Conservation (phyloP, 1,140 invertebrate species). For the Scaptomyza pallida region DNA sequence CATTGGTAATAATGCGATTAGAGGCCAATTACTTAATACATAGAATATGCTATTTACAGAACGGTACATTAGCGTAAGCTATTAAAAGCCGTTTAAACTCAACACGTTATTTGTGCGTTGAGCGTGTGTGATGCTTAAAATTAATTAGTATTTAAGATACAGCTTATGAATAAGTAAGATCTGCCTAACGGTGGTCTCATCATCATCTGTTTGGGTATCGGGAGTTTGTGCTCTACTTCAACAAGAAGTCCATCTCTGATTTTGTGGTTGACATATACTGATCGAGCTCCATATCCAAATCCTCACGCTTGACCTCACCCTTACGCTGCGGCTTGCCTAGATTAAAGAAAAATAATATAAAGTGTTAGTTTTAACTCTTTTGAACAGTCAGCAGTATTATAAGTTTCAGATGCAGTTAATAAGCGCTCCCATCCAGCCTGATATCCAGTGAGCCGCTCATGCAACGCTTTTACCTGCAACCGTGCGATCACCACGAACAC, state of each 20-base stretch:
- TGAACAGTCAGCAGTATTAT: too few species aligned
- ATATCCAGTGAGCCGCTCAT: slow-evolving; percentile 36
- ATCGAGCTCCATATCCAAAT: slow-evolving; percentile 80
- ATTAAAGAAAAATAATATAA: slow-evolving; percentile 2
- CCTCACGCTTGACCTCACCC: slow-evolving; percentile 72
- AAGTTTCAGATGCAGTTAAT: slow-evolving; percentile 32
- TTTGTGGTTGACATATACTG: slow-evolving; percentile 83
- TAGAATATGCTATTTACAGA: slow-evolving; percentile 41
- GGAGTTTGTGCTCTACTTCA: slow-evolving; percentile 55
- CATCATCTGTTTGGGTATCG: slow-evolving; percentile 28
- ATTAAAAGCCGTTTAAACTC: background rate
- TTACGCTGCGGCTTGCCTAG: slow-evolving; percentile 49
- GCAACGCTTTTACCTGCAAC: slow-evolving; percentile 80
- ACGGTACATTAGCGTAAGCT: slow-evolving; percentile 7
- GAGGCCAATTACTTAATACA: slow-evolving; percentile 18
- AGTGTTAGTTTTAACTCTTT: slow-evolving; percentile 10
- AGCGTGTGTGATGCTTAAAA: slow-evolving; percentile 33
- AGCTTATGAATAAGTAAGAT: slow-evolving; percentile 47
- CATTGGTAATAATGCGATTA: slow-evolving; percentile 36
- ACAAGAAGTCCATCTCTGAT: slow-evolving; percentile 72
- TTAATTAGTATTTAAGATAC: slow-evolving; percentile 52
- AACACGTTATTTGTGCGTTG: slow-evolving; percentile 1
- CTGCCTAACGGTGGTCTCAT: slow-evolving; percentile 39
- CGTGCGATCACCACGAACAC: slow-evolving; percentile 65
- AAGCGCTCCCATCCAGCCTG: slow-evolving; percentile 21